A percentile compares a stretch with the other conserved stretches of the same genome.
These are phyloP conservation scores for Coregonus clupeaformis DNA, from an alignment of 2,113 vertebrate genomes.

Conservation along the genomic window DNA sequence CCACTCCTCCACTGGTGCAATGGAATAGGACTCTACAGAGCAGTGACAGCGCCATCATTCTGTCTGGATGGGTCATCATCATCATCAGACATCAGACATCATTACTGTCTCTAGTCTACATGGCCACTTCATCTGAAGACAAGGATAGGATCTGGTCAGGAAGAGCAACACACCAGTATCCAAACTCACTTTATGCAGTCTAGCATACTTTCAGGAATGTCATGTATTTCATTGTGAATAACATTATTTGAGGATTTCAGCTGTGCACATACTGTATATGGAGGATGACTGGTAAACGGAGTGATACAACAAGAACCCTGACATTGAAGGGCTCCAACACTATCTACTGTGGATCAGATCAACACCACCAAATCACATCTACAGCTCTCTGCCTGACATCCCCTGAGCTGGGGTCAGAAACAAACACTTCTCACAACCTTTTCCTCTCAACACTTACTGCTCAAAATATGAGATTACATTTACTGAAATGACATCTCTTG, in stretches of 20 bases:
- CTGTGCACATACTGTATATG: neutral
- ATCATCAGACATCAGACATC: neutral
- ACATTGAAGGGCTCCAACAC: neutral
- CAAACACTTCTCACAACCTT: neutral
- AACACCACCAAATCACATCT: constrained; percentile 1
- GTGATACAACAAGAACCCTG: neutral
- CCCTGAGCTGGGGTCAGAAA: neutral
- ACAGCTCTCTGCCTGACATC: neutral
- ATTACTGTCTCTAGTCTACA: neutral
- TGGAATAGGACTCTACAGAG: neutral
- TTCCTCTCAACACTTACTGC: neutral
- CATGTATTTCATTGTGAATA: neutral
- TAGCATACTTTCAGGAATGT: neutral
- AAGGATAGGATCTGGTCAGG: neutral
- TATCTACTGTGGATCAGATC: neutral
- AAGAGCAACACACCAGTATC: neutral
- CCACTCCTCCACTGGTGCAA: constrained; percentile 34
- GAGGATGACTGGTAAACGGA: neutral
- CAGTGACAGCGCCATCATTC: constrained; percentile 19
- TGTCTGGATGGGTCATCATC: constrained; percentile 15
- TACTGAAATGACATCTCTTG: neutral
- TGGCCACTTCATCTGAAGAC: neutral
- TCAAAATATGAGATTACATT: neutral
- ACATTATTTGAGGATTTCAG: neutral
- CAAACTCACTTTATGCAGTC: constrained; percentile 17